These are phyloP conservation scores for Amphimallon solstitiale DNA, from an alignment of 2,888 invertebrate genomes.

Conservation along the genomic window DNA sequence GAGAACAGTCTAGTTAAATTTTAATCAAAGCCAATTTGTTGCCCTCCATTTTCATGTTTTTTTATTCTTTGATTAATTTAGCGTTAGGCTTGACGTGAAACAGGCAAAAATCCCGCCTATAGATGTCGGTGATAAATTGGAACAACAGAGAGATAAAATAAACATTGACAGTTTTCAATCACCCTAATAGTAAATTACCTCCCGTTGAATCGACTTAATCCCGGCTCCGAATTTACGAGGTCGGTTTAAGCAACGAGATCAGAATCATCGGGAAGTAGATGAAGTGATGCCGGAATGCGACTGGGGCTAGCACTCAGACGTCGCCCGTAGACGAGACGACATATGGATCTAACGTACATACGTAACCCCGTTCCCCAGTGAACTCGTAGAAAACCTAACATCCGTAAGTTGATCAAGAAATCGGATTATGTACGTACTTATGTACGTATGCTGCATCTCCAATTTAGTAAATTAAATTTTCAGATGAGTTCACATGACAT, in stretches of 20 bases:
- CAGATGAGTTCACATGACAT: slow-evolving; percentile 1
- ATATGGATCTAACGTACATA: too few species aligned
- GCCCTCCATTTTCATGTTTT: neutral
- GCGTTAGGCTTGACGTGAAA: neutral
- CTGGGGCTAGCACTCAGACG: too few species aligned
- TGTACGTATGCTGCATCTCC: neutral
- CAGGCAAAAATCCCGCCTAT: neutral
- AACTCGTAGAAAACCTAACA: slow-evolving; percentile 5
- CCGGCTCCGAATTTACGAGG: slow-evolving; percentile 16
- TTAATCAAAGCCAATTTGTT: too few species aligned
- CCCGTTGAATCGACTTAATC: slow-evolving; percentile 26
- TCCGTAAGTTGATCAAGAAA: slow-evolving; percentile 18
- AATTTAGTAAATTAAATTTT: slow-evolving; percentile 27
- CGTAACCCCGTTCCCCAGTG: too few species aligned
- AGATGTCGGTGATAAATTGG: neutral
- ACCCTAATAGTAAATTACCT: slow-evolving; percentile 26
- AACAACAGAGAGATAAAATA: slow-evolving; percentile 13
- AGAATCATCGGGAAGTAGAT: slow-evolving; percentile 5
- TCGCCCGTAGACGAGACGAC: too few species aligned
- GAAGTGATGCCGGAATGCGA: slow-evolving; percentile 16
- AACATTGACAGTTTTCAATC: slow-evolving; percentile 32
- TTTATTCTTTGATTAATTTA: neutral
- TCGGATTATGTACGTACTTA: slow-evolving; percentile 9
- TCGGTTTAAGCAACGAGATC: slow-evolving; percentile 8
- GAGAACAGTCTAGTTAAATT: too few species aligned